Evolutionary conservation across 2,888 invertebrate genomes (phyloP), one percentile per base, ranked within the genome.

Genomic region (Coleophora deauratella): DNA sequence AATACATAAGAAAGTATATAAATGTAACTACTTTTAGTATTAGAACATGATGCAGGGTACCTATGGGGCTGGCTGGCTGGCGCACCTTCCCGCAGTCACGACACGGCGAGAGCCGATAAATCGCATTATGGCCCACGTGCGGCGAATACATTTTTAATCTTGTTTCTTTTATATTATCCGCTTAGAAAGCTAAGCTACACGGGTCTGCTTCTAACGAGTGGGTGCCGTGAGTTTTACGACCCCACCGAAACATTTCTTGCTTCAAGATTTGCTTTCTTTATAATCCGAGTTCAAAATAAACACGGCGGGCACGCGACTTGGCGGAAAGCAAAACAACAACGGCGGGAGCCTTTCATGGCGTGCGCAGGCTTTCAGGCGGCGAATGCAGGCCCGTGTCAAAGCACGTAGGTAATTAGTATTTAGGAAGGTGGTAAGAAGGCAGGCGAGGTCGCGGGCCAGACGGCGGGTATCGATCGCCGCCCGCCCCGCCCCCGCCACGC

Each of bases 381-480:
- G 72, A n/a, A n/a, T n/a, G n/a, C n/a, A 80, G 76, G 74, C 67
- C 77, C 77, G 79, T 85, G 84, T 85, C 84, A 85, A 84, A 84
- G 85, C 82, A 78, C 81, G 84, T n/a, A n/a, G n/a, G n/a, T 85
- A 85, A 85, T 85, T 85, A 85, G 85, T 85, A 85, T 85, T 85
- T 85, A 85, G 85, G 84, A 84, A 85, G 84, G 84, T 84, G 82
- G 84, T 82, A 85, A 84, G 84, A 85, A 84, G 84, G 82, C 84
- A 81, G 77, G 81, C 72, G 82, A 82, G 84, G 82, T 82, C 81
- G 82, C 75, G 79, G 81, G 82, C 88, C 88, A 88, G 88, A 88
- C 88, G 88, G 86, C 86, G 87, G 82, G 86, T 88, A 89, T 88
- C 88, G 89, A 88, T 88, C 88, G 74, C 58, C 87, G 87, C 87